A percentile compares a stretch with the other conserved stretches of the same genome.
Evolutionary conservation across 35 echinoderm and acorn worm species (phyloP).

Genomic region (Apostichopus parvimensis): DNA sequence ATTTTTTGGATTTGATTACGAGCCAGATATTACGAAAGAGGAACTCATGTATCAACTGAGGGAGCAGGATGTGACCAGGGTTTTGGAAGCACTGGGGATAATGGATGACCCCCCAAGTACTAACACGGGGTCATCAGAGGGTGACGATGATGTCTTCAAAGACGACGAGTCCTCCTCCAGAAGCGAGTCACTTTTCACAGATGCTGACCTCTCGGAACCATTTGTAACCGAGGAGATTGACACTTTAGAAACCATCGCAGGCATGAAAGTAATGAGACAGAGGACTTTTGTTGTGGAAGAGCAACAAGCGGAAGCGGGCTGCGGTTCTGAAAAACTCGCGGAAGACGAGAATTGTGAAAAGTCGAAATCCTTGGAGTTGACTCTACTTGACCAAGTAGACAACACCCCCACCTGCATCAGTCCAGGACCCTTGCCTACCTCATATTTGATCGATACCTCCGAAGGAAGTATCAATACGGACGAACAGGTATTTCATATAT

Average conservation of each 20-base stretch:
- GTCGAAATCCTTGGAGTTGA: not conserved
- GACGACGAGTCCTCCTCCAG: conserved; percentile 46
- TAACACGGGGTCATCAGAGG: conserved; percentile 29
- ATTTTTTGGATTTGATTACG: conserved; percentile 53
- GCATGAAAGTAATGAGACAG: not conserved
- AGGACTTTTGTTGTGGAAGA: not conserved
- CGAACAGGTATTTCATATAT: conserved; percentile 38
- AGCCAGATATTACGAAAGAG: conserved; percentile 54
- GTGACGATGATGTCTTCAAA: conserved; percentile 54
- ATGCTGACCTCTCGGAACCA: conserved; percentile 43
- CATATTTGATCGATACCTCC: conserved; percentile 38
- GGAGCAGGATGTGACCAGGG: conserved; percentile 42
- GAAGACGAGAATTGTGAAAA: not conserved
- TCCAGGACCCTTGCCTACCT: conserved; percentile 47
- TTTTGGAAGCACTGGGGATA: conserved; percentile 49
- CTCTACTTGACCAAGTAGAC: conserved; percentile 18
- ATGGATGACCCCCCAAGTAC: conserved; percentile 37
- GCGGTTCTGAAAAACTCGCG: not conserved
- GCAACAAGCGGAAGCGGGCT: not conserved
- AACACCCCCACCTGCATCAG: conserved; percentile 38
- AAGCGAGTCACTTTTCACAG: conserved; percentile 46
- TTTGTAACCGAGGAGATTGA: conserved; percentile 14
- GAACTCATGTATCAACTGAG: conserved; percentile 52
- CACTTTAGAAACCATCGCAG: not conserved
- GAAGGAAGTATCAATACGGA: conserved; percentile 13